Conservation (phyloP, 2,888 invertebrate species). For the Nyleta sp. region DNA sequence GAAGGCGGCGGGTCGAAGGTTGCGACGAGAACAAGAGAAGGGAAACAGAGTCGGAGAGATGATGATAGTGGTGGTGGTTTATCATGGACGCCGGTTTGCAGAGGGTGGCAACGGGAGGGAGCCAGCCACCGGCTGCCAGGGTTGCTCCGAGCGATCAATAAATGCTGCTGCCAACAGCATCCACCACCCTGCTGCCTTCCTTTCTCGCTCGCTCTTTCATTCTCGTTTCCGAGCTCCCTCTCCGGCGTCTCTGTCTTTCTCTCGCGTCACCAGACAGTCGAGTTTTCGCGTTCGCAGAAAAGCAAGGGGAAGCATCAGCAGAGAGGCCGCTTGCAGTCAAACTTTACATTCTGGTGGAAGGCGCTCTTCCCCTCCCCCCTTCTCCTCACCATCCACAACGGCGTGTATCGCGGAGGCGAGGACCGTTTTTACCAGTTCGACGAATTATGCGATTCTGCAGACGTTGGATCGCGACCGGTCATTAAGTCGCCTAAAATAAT, state of each 20-base stretch:
- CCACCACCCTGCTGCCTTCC: conserved; percentile 73
- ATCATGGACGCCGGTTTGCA: conserved; percentile 66
- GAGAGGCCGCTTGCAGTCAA: too few species aligned
- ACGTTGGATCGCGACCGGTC: too few species aligned
- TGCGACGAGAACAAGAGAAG: conserved; percentile 54
- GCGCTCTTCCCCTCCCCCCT: not conserved
- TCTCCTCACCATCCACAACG: not conserved
- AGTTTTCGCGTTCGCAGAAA: conserved; percentile 64
- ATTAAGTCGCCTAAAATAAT: too few species aligned
- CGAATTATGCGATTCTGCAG: conserved; percentile 18
- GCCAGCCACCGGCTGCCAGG: conserved; percentile 69
- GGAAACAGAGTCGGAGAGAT: conserved; percentile 53
- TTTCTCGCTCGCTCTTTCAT: conserved; percentile 22
- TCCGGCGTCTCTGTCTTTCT: conserved; percentile 10
- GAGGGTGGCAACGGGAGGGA: conserved; percentile 42
- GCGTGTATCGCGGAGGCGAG: not conserved
- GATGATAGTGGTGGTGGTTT: conserved; percentile 53
- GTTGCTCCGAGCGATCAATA: conserved; percentile 80
- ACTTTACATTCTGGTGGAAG: not conserved
- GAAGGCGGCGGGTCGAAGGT: conserved; percentile 63
- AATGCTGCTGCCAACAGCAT: conserved; percentile 78
- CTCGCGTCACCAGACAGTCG: conserved; percentile 37
- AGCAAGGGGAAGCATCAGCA: conserved; percentile 63
- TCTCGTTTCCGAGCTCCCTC: not conserved
- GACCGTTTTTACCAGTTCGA: conserved; percentile 20